Percentiles rank a stretch among this genome's conserved stretches.
Evolutionary conservation across 2,888 invertebrate species (phyloP).

Genomic region (Papilio protenor): DNA sequence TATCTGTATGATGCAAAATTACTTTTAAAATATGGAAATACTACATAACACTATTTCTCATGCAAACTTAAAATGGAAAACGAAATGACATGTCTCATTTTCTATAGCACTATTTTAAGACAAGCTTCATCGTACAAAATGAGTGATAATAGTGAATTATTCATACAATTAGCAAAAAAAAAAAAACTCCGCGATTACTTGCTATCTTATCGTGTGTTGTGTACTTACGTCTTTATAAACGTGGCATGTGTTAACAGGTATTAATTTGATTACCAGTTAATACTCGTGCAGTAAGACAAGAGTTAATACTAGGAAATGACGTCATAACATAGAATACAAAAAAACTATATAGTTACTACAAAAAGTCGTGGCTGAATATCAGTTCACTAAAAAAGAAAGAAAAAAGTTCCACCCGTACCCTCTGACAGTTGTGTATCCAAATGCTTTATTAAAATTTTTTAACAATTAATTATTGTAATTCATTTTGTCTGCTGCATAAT

Average conservation of each 20-base stretch:
- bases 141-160: not conserved
- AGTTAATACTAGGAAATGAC: conserved; percentile 15
- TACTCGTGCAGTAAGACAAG: conserved; percentile 10
- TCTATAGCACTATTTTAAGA: not conserved
- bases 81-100: too few species aligned
- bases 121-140: not conserved
- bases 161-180: not conserved
- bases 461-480: too few species aligned
- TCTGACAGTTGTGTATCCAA: too few species aligned
- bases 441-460: too few species aligned
- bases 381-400: too few species aligned
- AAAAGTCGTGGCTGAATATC: not conserved
- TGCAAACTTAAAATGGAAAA: too few species aligned
- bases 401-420: too few species aligned
- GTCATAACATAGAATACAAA: not conserved
- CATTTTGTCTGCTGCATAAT: too few species aligned
- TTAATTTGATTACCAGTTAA: conserved; percentile 29
- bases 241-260: conserved; percentile 5
- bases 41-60: too few species aligned
- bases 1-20: too few species aligned
- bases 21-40: too few species aligned
- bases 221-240: not conserved
- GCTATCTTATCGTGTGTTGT: not conserved
- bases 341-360: not conserved
- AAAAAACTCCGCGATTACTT: not conserved